Base-by-base conservation (phyloP, 2,888 invertebrate genomes). In the Gasteruption jaculator region DNA sequence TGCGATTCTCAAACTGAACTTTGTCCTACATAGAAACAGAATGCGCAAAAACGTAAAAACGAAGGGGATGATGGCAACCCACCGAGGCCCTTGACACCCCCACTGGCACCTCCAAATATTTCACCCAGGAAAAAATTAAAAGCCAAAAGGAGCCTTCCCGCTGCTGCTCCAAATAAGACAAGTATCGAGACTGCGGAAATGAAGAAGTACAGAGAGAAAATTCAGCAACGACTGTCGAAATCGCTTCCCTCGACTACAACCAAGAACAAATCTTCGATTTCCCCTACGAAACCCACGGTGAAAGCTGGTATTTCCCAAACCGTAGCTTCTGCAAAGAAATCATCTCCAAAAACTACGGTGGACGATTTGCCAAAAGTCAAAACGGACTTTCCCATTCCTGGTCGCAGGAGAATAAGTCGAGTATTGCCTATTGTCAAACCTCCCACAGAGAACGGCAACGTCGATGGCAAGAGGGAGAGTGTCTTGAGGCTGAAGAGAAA, bases 111-210 rank as follows among this genome's bases (percentile, higher is more conserved):
- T 4, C 20, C 12, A 5, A 5, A 27, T 1, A 41, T 45, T 1
- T 41, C 58, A 10, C 43, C 38, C n/a, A n/a, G n/a, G n/a, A n/a
- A n/a, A 2, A 46, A 48, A 25, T 41, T 60, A n/a, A 50, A 45
- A 34, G 55, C 57, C 2, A 57, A 46, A 38, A 31, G 52, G 27
- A 15, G 7, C 4, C 10, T 31, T 5, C 11, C 22, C 16, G 16
- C 24, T 8, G 12, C n/a, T 0, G 15, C 19, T 7, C n/a, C n/a
- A n/a, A n/a, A n/a, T n/a, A 32, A 21, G 10, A 33, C 22, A 4
- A 11, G 39, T 1, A 42, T 36, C 25, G 58, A 59, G 11, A 60
- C 60, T 2, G 58, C 60, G 5, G 50, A 53, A 32, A 60, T 60
- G 58, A 47, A 41, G 16, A 11, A 38, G 5, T 40, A 53, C 5